These are phyloP conservation scores for Eurytoma californica DNA, from an alignment of 2,888 invertebrate genomes.

Conservation along the genomic window DNA sequence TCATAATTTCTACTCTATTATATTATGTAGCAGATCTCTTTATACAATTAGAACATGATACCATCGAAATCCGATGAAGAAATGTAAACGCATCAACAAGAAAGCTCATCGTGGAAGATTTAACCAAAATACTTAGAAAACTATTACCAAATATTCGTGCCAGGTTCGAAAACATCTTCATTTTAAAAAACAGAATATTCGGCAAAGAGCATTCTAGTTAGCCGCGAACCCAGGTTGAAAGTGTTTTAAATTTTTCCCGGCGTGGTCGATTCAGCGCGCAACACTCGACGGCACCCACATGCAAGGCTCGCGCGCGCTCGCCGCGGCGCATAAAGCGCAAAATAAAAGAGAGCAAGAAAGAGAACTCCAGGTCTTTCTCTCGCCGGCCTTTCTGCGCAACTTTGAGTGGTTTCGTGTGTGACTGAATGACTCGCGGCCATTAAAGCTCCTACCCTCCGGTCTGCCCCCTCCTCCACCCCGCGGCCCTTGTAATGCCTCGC, in stretches of 20 bases:
- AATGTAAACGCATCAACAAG: no score
- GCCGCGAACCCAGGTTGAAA: background rate
- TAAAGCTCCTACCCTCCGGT: constrained; percentile 56
- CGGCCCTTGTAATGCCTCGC: background rate
- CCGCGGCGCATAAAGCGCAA: constrained; percentile 19
- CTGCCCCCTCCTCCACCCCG: background rate
- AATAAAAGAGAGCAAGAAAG: constrained; percentile 32
- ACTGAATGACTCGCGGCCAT: constrained; percentile 70
- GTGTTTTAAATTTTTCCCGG: background rate
- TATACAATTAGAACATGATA: no score
- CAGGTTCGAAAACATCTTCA: no score
- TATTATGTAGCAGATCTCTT: no score
- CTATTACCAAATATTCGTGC: no score
- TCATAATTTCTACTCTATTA: no score
- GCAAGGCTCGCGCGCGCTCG: background rate
- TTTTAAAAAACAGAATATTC: no score
- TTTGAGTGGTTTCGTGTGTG: constrained; percentile 59
- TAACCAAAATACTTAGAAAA: no score
- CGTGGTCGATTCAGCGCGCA: constrained; percentile 16
- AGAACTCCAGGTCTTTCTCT: constrained; percentile 26
- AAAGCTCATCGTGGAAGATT: no score
- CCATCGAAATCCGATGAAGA: no score
- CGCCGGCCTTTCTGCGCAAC: constrained; percentile 41
- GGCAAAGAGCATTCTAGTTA: no score
- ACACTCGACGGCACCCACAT: background rate